Percentiles rank a stretch among this genome's conserved stretches.
phyloP scores from a whole-genome alignment of 2,113 vertebrate genomes.

The Phoxinus phoxinus region DNA sequence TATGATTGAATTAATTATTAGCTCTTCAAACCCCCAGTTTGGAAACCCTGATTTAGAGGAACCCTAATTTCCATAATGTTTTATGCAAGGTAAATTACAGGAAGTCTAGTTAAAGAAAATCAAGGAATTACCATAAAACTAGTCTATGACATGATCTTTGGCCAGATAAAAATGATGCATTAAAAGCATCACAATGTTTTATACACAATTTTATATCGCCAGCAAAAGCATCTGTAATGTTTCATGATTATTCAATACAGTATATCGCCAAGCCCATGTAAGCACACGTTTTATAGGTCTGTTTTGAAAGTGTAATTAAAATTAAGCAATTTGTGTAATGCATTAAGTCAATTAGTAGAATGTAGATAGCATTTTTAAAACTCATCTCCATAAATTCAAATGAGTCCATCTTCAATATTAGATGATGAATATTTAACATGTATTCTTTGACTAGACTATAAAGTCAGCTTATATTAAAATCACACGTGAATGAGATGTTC shows the following conservation, averaged over 20 bases:
- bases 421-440: background rate
- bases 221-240: background rate
- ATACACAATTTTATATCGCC: background rate
- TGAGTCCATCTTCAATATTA: background rate
- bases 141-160: background rate
- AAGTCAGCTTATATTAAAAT: constrained; percentile 1
- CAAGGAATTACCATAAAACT: background rate
- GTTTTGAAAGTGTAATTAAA: background rate
- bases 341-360: background rate
- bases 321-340: background rate
- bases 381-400: background rate
- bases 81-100: background rate
- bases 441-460: constrained; percentile 1
- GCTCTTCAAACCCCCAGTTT: background rate
- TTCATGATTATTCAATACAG: background rate
- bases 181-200: background rate
- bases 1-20: background rate
- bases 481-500: constrained; percentile 4
- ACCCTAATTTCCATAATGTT: background rate
- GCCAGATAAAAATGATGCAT: background rate
- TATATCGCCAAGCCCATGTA: background rate
- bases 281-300: background rate
- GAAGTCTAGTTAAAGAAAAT: background rate
- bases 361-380: background rate
- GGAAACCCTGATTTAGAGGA: background rate